Percentiles rank a stretch among this genome's conserved stretches.
These are phyloP conservation scores for Ormyrus thymus DNA, from an alignment of 2,888 invertebrate genomes.

Conservation along the genomic window DNA sequence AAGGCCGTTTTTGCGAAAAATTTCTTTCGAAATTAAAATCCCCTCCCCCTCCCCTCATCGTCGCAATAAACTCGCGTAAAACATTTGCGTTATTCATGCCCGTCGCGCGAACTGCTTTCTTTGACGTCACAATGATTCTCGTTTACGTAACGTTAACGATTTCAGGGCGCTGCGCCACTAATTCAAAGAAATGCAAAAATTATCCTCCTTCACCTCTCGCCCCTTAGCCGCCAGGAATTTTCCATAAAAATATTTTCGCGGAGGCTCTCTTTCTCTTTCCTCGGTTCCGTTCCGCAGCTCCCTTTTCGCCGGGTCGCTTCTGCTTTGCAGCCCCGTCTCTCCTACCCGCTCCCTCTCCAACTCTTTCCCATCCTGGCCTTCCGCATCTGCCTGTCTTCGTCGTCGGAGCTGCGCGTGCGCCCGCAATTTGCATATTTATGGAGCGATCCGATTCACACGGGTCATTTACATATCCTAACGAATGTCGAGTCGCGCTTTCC, in stretches of 20 bases:
- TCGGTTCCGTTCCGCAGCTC: background rate
- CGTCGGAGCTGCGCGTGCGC: constrained; percentile 26
- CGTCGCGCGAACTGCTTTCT: too few species aligned
- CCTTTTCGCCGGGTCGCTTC: background rate
- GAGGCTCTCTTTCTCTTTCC: background rate
- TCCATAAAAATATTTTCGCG: constrained; percentile 5
- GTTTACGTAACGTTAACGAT: too few species aligned
- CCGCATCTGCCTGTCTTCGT: constrained; percentile 36
- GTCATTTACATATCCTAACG: constrained; percentile 56
- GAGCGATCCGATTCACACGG: constrained; percentile 55
- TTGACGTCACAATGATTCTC: too few species aligned
- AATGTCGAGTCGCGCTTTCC: constrained; percentile 52
- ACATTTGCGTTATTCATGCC: too few species aligned
- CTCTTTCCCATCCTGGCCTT: constrained; percentile 23
- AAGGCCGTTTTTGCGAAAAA: too few species aligned
- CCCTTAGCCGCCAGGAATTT: too few species aligned
- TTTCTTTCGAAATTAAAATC: too few species aligned
- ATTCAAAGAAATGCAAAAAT: too few species aligned
- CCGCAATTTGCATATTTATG: constrained; percentile 56
- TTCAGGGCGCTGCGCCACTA: too few species aligned
- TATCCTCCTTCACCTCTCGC: too few species aligned
- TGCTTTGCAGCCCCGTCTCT: background rate
- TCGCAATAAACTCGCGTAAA: too few species aligned
- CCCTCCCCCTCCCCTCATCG: too few species aligned
- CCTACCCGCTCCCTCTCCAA: background rate